These are phyloP conservation scores for Tricholauxania praeusta DNA, from an alignment of 2,888 invertebrate genomes.

Conservation along the genomic window DNA sequence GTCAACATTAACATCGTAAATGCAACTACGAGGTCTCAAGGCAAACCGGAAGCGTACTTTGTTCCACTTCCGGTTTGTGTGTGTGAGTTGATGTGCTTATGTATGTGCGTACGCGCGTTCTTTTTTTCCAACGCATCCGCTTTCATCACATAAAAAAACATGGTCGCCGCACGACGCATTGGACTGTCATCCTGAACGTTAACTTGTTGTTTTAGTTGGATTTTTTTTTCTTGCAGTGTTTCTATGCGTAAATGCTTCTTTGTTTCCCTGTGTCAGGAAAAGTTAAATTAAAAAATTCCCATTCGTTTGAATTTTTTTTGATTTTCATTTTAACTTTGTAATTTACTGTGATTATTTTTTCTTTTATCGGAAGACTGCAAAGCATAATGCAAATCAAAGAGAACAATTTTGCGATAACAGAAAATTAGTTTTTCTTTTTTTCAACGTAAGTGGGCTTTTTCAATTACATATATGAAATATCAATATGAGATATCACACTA, in stretches of 20 bases:
- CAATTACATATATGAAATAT: too few species aligned
- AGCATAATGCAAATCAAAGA: background rate
- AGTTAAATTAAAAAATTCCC: slow-evolving; percentile 29
- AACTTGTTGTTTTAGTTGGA: background rate
- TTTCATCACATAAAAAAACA: background rate
- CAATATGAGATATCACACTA: too few species aligned
- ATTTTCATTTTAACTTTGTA: background rate
- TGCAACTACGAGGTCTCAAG: slow-evolving; percentile 2
- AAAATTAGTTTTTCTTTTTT: background rate
- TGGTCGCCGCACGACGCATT: background rate
- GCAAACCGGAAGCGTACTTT: slow-evolving; percentile 17
- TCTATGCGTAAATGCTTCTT: slow-evolving; percentile 1
- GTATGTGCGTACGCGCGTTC: background rate
- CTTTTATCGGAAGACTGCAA: background rate
- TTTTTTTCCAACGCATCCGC: slow-evolving; percentile 2
- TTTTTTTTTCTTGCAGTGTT: background rate
- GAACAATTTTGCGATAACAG: too few species aligned
- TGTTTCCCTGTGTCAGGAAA: background rate
- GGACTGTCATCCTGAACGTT: slow-evolving; percentile 5
- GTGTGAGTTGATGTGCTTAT: background rate
- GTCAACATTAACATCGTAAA: slow-evolving; percentile 1
- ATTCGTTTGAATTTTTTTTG: background rate
- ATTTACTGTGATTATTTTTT: slow-evolving; percentile 6
- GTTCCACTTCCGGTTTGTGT: slow-evolving; percentile 20
- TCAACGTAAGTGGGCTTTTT: too few species aligned